Evolutionary conservation across 2,797 vertebrate genomes (phyloP), one percentile per base, ranked within the genome.

Genomic region (Emydoidea blandingii): DNA sequence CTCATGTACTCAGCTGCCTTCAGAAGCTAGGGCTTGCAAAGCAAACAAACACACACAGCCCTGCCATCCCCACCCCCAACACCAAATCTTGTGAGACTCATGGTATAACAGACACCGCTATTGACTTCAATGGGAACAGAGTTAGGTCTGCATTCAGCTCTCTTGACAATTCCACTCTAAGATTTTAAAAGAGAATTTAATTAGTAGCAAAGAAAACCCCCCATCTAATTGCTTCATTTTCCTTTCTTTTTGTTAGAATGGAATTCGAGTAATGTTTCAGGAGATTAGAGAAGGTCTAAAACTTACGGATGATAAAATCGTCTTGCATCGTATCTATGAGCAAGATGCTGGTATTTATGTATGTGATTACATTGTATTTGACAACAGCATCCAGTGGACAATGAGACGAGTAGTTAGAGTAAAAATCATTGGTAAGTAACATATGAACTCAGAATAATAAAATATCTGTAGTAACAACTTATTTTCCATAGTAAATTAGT

Each of bases 351-450:
- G 98, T 81, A 93, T 5, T 0, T 98, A 98, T 0, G 85, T 97
- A 2, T 98, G 98, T 91, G 98, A 98, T 91, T 98, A 98, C n/a
- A 84, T 14, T 21, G 52, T 97, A 3, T 57, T 65, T 44, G 95
- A 97, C n/a, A 97, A 96, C 6, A 50, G 37, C 41, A 96, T 89
- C 4, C 57, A 87, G 1, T 98, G 98, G 98, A 98, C 85, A 87
- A 81, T 98, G 83, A 98, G 98, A 97, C 97, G 97, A 76, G 62
- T 94, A 81, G 78, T 98, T 68, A 94, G 91, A 49, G 96, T 98
- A 87, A 93, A 68, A 88, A 95, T 98, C 56, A 95, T 92, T 5
- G 86, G 98, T 98, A 95, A 98, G 98, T 97, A 44, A 74, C 34
- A 47, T 1, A 74, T 57, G 9, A 87, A 74, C 72, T 85, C 37